phyloP scores from a whole-genome alignment of 2,888 invertebrate genomes.

The Fragum sueziense region DNA sequence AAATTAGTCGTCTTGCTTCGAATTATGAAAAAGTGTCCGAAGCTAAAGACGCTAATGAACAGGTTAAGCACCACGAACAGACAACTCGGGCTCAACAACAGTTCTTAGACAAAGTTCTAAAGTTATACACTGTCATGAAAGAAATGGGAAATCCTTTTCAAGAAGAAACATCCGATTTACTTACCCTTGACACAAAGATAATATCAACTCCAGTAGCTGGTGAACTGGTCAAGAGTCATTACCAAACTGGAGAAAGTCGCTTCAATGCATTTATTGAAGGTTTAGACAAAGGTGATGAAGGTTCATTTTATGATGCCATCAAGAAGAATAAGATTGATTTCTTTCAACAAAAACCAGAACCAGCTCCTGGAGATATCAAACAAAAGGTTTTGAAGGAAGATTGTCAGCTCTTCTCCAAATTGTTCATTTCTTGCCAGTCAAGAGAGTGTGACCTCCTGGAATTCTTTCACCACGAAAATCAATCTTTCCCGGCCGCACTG shows the following conservation, averaged over 20 bases:
- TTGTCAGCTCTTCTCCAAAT: slow-evolving; percentile 22
- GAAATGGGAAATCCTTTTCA: slow-evolving; percentile 32
- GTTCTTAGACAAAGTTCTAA: no score
- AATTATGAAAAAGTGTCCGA: slow-evolving; percentile 32
- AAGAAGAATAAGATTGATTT: slow-evolving; percentile 6
- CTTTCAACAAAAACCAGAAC: background rate
- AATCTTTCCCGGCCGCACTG: no score
- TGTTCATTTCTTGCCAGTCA: slow-evolving; percentile 28
- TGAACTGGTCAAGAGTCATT: no score
- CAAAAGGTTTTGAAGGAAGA: slow-evolving; percentile 15
- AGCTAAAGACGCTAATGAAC: background rate
- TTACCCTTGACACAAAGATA: slow-evolving; percentile 9
- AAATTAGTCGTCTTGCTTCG: slow-evolving; percentile 46
- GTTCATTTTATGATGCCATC: background rate
- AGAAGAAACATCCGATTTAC: slow-evolving; percentile 4
- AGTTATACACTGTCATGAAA: background rate
- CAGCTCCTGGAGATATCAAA: background rate
- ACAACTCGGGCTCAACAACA: no score
- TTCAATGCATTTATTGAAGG: no score
- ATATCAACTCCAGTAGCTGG: background rate
- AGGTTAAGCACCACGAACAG: no score
- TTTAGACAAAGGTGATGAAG: no score
- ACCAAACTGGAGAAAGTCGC: no score
- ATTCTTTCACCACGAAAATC: no score
- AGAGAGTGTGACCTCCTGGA: slow-evolving; percentile 30